Evolutionary conservation across 2,113 vertebrate species (phyloP), one percentile per base, ranked within the genome.

Genomic region (Leucosticte australis): DNA sequence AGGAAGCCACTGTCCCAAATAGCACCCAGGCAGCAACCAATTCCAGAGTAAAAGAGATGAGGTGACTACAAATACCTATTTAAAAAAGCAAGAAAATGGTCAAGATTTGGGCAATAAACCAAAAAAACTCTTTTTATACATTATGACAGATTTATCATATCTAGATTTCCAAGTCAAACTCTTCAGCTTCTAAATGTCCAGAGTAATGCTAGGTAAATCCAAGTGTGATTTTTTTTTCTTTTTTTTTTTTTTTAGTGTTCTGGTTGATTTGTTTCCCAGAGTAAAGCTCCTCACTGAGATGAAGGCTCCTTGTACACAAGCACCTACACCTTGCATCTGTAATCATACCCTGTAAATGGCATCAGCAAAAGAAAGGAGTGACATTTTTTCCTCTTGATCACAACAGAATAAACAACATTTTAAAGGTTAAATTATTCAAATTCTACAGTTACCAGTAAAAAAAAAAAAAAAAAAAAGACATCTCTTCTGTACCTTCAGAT

Each of bases 341-440:
- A 97, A 97, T 95, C 97, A 97, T 78, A 93, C 16, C 50, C 86
- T 73, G 91, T 91, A 97, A 97, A 96, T 96, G 97, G 96, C 96
- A 98, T 94, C 94, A 97, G 92, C 84, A 96, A 96, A 95, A 96
- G 95, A 97, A 97, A 97, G 95, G 55, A 97, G 73, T 96, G 96
- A 95, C 96, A 97, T 97, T 97, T 98, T 94, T 95, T 96, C 92
- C 82, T 97, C 97, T 97, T 97, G 92, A 97, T 98, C 96, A 95
- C 89, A 97, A 97, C 96, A 96, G 97, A 98, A 97, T 90, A 96
- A 97, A 97, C 94, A 96, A 97, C 87, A 96, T 95, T 98, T 97
- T 97, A 97, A 98, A 98, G 97, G 97, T 97, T 98, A 98, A 98
- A 95, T 97, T 97, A 98, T 98, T 98, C 96, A 97, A 97, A 96